phyloP scores from a whole-genome alignment of 1,140 invertebrate genomes.

The Lepidotrigona ventralis region DNA sequence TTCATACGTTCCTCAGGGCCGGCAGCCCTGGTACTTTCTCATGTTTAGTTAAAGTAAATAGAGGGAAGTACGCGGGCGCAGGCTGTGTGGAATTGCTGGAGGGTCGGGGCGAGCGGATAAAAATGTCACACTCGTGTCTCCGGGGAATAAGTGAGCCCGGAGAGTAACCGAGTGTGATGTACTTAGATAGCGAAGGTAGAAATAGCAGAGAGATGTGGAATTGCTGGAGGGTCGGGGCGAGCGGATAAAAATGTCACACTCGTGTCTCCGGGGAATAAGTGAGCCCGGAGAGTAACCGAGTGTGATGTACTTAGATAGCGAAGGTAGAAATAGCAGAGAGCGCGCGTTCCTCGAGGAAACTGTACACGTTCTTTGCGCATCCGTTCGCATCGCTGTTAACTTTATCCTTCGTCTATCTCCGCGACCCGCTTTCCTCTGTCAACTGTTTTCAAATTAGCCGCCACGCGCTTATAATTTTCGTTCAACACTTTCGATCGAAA shows the following conservation, averaged over 20 bases:
- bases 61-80: conserved; percentile 48
- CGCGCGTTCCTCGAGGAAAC: conserved; percentile 53
- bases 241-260: conserved; percentile 68
- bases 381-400: conserved; percentile 48
- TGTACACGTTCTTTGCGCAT: conserved; percentile 48
- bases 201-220: conserved; percentile 41
- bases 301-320: conserved; percentile 54
- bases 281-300: conserved; percentile 52
- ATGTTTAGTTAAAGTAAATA: conserved; percentile 63
- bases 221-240: conserved; percentile 55
- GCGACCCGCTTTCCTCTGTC: conserved; percentile 8
- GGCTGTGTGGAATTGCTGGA: conserved; percentile 51
- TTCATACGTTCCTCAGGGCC: conserved; percentile 29
- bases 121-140: conserved; percentile 67
- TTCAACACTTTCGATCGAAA: neutral
- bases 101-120: conserved; percentile 59
- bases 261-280: conserved; percentile 63
- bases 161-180: conserved; percentile 55
- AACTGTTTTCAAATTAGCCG: conserved; percentile 20
- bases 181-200: conserved; percentile 49
- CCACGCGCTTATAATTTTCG: neutral
- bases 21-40: conserved; percentile 45
- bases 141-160: conserved; percentile 59
- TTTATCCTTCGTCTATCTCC: conserved; percentile 61
- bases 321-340: conserved; percentile 43